Evolutionary conservation across 2,888 invertebrate genomes (phyloP), one percentile per base, ranked within the genome.

Genomic region (Microdon myrmicae): DNA sequence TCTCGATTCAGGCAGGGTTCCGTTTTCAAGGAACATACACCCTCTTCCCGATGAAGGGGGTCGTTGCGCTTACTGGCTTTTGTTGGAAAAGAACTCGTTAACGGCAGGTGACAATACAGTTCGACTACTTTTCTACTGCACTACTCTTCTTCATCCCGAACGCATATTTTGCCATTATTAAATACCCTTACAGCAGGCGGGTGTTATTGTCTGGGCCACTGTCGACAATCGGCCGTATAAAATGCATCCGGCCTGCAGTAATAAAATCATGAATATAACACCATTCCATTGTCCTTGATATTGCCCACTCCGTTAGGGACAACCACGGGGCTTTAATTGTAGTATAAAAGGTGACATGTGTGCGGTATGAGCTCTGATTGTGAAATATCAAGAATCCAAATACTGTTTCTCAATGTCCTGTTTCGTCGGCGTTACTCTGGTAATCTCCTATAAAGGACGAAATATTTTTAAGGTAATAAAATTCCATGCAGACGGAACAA

Each of bases 161-260:
- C 43, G 47, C 56, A 41, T 56, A 56, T 56, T 45, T 56, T 56
- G 56, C 53, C 51, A 47, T 64, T 64, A 64, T 64, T 64, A 64
- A 64, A 58, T 64, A 64, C 56, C 37, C 45, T 43, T 45, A 32
- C 25, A 41, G 20, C 44, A 28, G 34, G 23, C 14, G 29, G n/a
- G 4, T 2, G 7, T 6, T n/a, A n/a, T n/a, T n/a, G n/a, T n/a
- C n/a, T n/a, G n/a, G n/a, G n/a, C n/a, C 4, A 7, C 38, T 8
- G 8, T 12, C 8, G 8, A 49, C 55, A 49, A 64, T 56, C 45
- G 45, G 22, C 34, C 35, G 51, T 56, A 51, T 64, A 64, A 64
- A 64, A 64, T 64, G 64, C 56, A 64, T 64, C 39, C 13, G 64
- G 56, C 47, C n/a, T 64, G 64, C 64, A 64, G 58, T 64, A 64